A percentile compares a stretch with the other conserved stretches of the same genome.
phyloP scores from a whole-genome alignment of 2,888 invertebrate species.

The Portevinia maculata region DNA sequence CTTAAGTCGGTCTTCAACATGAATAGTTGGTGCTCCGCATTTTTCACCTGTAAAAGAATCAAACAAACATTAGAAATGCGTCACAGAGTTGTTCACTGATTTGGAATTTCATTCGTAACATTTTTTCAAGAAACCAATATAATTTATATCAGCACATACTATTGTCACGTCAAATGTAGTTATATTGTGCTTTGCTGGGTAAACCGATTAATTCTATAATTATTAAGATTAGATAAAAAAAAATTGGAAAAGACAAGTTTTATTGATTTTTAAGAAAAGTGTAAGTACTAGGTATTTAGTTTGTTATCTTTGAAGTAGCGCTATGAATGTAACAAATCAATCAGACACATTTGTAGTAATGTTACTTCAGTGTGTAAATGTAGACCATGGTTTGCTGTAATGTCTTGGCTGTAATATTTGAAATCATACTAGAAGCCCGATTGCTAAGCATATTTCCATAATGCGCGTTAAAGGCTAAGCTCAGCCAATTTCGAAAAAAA shows the following conservation, averaged over 20 bases:
- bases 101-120: slow-evolving; percentile 13
- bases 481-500: no score
- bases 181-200: not conserved
- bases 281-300: slow-evolving; percentile 22
- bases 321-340: no score
- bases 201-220: slow-evolving; percentile 7
- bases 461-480: no score
- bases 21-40: slow-evolving; percentile 76
- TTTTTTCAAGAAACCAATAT: not conserved
- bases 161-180: not conserved
- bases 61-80: not conserved
- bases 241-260: slow-evolving; percentile 3
- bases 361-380: no score
- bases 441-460: no score
- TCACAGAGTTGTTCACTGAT: slow-evolving; percentile 4
- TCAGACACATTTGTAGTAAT: no score
- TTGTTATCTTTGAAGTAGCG: not conserved
- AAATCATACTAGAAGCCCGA: no score
- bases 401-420: no score
- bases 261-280: slow-evolving; percentile 2
- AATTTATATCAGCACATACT: not conserved
- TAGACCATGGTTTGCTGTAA: no score
- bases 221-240: slow-evolving; percentile 34
- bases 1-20: not conserved
- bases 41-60: slow-evolving; percentile 75